These are phyloP conservation scores for Dryococelus australis DNA, from an alignment of 2,888 invertebrate genomes.

Conservation along the genomic window DNA sequence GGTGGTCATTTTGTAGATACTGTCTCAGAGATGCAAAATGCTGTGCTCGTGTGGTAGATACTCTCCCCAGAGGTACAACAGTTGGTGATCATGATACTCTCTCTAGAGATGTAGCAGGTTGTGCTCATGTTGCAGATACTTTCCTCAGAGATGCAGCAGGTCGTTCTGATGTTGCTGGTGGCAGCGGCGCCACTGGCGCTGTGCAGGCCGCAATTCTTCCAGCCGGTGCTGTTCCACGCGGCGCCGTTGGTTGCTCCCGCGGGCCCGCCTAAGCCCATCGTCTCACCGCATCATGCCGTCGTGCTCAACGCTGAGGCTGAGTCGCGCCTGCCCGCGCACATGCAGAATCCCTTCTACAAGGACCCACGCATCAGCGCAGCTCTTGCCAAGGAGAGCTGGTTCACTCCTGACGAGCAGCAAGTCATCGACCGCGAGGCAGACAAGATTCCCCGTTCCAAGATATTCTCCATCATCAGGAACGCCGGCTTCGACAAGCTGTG, in stretches of 20 bases:
- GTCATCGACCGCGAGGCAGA: slow-evolving; percentile 82
- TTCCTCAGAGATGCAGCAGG: slow-evolving; percentile 24
- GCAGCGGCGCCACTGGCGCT: slow-evolving; percentile 28
- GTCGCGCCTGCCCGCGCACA: slow-evolving; percentile 72
- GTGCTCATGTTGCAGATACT: not conserved
- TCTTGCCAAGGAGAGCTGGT: slow-evolving; percentile 81
- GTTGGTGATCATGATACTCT: not conserved
- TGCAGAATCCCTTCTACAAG: slow-evolving; percentile 77
- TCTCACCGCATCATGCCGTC: slow-evolving; percentile 73
- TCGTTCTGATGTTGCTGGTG: slow-evolving; percentile 26
- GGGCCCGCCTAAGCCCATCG: not conserved
- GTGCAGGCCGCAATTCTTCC: slow-evolving; percentile 44
- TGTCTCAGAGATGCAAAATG: too few relatives aligned
- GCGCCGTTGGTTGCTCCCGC: slow-evolving; percentile 6
- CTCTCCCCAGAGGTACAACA: too few relatives aligned
- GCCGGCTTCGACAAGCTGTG: slow-evolving; percentile 67
- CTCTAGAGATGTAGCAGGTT: too few relatives aligned
- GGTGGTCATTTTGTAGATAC: too few relatives aligned
- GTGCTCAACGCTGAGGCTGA: slow-evolving; percentile 75
- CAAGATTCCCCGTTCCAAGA: slow-evolving; percentile 78
- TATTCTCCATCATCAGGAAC: slow-evolving; percentile 76
- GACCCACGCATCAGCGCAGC: slow-evolving; percentile 76
- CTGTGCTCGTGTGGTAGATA: too few relatives aligned
- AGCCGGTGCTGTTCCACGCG: slow-evolving; percentile 30
- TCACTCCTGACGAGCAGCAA: slow-evolving; percentile 77